Evolutionary conservation across 2,113 vertebrate genomes (phyloP), one percentile per base, ranked within the genome.

Genomic region (Etia nguti): DNA sequence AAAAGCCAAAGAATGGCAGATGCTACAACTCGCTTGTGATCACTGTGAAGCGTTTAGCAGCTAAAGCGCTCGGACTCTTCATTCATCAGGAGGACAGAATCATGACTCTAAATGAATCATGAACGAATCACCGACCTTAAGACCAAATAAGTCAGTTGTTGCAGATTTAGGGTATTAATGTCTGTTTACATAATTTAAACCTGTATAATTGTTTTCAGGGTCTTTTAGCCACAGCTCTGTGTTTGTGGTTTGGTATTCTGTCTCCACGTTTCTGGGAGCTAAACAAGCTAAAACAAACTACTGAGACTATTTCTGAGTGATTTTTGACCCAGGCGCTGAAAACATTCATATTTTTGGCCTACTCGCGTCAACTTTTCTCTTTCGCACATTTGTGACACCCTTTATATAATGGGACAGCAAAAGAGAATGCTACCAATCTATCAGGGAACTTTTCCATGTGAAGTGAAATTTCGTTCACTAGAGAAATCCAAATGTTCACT

Each of bases 391-490:
- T 87, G 82, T 48, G 85, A 89, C 87, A 54, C 88, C 86, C 85
- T 92, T 91, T 90, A 85, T 83, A 84, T 84, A 8, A 62, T 9
- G 81, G 88, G 83, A 92, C 70, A 73, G 85, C 79, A 34, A 48
- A 57, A 85, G 52, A 86, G 84, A 87, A 93, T 85, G 77, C 89
- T 91, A 93, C 83, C 70, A 85, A 85, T 84, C 88, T 90, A 93
- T 94, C 94, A 94, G 94, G 94, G 94, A 94, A 59, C 87, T 83
- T 86, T 83, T 94, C 91, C 88, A 89, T 80, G 79, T 92, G 22
- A 57, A 91, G 55, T 82, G 89, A 83, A 57, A 85, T 89, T 91
- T 60, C 77, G 89, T 34, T 77, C 38, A 85, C 48, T 57, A 68
- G 80, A 92, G 84, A 90, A 91, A 90, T 90, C 59, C 87, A 91